Percentiles rank a stretch among this genome's conserved stretches.
phyloP scores from a whole-genome alignment of 2,797 vertebrate genomes.

The Oreochromis mossambicus region DNA sequence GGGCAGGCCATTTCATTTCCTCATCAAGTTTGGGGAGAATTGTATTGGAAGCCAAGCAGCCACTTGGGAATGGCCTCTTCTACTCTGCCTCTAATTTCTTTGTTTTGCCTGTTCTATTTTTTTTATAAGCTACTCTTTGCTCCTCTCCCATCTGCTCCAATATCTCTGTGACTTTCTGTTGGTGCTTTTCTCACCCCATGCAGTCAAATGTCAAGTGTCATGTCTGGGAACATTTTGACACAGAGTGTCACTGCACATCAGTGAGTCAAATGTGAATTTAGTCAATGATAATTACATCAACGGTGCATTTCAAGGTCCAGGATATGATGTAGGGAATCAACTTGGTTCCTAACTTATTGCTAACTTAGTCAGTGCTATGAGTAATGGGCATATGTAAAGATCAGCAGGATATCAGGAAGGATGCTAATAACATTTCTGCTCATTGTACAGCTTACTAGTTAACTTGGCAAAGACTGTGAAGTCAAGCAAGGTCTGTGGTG shows the following conservation, averaged over 20 bases:
- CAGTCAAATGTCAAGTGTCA: not conserved
- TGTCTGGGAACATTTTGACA: not conserved
- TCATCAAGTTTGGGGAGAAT: slow-evolving; percentile 58
- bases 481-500: not conserved
- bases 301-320: not conserved
- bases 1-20: slow-evolving; percentile 53
- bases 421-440: not conserved
- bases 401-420: not conserved
- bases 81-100: slow-evolving; percentile 30
- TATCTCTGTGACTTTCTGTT: not conserved
- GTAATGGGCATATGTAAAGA: not conserved
- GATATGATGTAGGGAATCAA: not conserved
- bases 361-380: not conserved
- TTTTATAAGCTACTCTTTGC: not conserved
- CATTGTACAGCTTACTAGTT: not conserved
- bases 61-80: slow-evolving; percentile 59
- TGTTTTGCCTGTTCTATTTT: slow-evolving; percentile 12
- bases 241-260: not conserved
- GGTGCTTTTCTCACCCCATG: not conserved
- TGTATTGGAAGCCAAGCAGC: slow-evolving; percentile 56
- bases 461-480: not conserved
- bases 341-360: not conserved
- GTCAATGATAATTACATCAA: not conserved
- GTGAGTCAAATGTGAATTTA: not conserved
- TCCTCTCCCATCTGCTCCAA: not conserved